A percentile compares a stretch with the other conserved stretches of the same genome.
Conservation (phyloP, 2,113 vertebrate genomes). For the Microtus pennsylvanicus region DNA sequence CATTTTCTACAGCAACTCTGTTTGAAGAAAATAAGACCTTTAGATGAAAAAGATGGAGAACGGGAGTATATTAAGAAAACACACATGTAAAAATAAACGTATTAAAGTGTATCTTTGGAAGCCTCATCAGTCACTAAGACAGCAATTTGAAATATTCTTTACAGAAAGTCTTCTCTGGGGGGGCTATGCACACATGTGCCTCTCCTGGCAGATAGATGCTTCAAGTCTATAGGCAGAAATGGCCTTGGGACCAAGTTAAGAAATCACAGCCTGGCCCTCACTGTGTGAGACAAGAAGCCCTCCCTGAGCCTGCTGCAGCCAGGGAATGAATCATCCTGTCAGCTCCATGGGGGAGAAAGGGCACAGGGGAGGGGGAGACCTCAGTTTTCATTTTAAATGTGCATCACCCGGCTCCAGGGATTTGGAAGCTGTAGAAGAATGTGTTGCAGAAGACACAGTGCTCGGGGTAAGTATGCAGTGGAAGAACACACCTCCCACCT, state of each 20-base stretch:
- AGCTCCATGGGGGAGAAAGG: not conserved
- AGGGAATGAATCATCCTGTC: not conserved
- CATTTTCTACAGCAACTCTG: not conserved
- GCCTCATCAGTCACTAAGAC: not conserved
- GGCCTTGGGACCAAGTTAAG: not conserved
- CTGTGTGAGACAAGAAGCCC: not conserved
- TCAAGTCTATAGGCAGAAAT: not conserved
- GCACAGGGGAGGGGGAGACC: not conserved
- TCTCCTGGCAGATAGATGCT: not conserved
- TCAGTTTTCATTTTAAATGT: not conserved
- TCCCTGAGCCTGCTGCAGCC: not conserved
- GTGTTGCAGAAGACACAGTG: not conserved
- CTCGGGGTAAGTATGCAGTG: not conserved
- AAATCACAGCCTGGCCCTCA: not conserved
- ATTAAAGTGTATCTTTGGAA: constrained; percentile 6
- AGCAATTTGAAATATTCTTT: not conserved
- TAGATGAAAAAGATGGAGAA: not conserved
- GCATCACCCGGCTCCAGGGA: not conserved
- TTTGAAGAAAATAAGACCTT: constrained; percentile 7
- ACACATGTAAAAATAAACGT: constrained; percentile 13
- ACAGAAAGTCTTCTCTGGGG: not conserved
- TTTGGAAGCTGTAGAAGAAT: not conserved
- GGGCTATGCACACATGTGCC: not conserved
- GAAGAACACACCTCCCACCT: not conserved
- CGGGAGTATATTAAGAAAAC: not conserved